A percentile compares a stretch with the other conserved stretches of the same genome.
phyloP scores from a whole-genome alignment of 2,113 vertebrate species.

The Sceloporus tristichus region DNA sequence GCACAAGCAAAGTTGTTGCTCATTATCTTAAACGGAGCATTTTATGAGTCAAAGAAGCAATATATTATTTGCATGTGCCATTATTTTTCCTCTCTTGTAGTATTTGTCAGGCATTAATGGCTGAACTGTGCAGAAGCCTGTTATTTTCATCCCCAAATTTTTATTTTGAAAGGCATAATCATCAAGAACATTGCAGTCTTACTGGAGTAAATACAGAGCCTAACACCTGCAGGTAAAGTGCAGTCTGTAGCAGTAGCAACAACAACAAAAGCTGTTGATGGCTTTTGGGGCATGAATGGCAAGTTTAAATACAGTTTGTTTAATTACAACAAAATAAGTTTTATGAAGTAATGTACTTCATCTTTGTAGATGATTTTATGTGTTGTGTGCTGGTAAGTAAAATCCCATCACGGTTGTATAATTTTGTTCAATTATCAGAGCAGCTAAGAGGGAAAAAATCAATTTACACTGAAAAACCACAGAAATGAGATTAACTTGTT shows the following conservation, averaged over 20 bases:
- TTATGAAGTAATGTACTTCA: conserved; percentile 75
- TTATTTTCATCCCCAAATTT: conserved; percentile 52
- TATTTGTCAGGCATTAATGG: conserved; percentile 50
- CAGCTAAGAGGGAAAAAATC: conserved; percentile 75
- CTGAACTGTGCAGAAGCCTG: conserved; percentile 41
- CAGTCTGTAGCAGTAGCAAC: conserved; percentile 59
- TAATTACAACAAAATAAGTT: conserved; percentile 81
- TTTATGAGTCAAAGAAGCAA: conserved; percentile 43
- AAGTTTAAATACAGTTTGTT: conserved; percentile 75
- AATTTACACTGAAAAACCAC: conserved; percentile 79
- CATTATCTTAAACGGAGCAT: conserved; percentile 40
- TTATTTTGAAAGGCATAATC: conserved; percentile 61
- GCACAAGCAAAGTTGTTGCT: conserved; percentile 31
- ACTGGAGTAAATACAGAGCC: conserved; percentile 72
- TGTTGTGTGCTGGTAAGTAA: conserved; percentile 73
- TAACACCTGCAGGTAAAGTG: conserved; percentile 78
- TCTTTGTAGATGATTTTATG: conserved; percentile 72
- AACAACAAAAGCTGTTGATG: conserved; percentile 71
- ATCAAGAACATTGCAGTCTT: conserved; percentile 51
- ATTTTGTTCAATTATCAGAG: conserved; percentile 80
- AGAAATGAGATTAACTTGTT: conserved; percentile 79
- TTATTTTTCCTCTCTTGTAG: conserved; percentile 51
- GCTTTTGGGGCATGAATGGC: conserved; percentile 66
- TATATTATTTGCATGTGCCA: conserved; percentile 41
- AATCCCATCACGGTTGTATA: conserved; percentile 78